Evolutionary conservation across 2,797 vertebrate species (phyloP), one percentile per base, ranked within the genome.

Genomic region (Ara ararauna): DNA sequence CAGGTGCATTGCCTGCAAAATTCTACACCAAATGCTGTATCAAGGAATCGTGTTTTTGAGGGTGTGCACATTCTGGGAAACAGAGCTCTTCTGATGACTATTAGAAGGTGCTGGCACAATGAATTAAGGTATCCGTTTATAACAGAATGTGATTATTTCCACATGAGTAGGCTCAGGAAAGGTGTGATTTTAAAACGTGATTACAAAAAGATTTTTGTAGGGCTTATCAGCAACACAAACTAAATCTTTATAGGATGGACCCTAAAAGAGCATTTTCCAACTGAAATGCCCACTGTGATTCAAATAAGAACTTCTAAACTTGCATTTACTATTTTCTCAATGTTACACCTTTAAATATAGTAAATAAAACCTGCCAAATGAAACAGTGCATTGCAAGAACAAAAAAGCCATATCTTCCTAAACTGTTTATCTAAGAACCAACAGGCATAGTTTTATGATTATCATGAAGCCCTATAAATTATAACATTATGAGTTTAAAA

Each of bases 271-370:
- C 34, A 65, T 89, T 95, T 91, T 89, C 42, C 62, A 91, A 38
- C 64, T 75, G 48, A 74, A 70, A 82, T 86, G 45, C 47, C n/a
- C 71, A 74, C 67, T 82, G 66, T 85, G 87, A 95, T 92, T 85
- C 56, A 89, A 87, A 94, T 47, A 71, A 61, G 27, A 73, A 72
- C 30, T 89, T 51, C 34, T 84, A 65, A 90, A 78, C 24, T 79
- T 75, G 40, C 85, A 90, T 93, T 96, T 92, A 78, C 60, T 87
- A 80, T 50, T 53, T 87, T 80, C 82, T 85, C 72, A 74, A 8
- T 76, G 77, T 62, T 80, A 80, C 22, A 48, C 9, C 51, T 86
- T 89, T 89, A 93, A 91, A 64, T 51, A 86, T 3, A 68, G 56
- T 64, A 93, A 70, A 65, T 42, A 94, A 65, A 93, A 85, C 47